Percentiles rank a stretch among this genome's conserved stretches.
Evolutionary conservation across 2,888 invertebrate species (phyloP).

Genomic region (Drosophila parthenogenetica): DNA sequence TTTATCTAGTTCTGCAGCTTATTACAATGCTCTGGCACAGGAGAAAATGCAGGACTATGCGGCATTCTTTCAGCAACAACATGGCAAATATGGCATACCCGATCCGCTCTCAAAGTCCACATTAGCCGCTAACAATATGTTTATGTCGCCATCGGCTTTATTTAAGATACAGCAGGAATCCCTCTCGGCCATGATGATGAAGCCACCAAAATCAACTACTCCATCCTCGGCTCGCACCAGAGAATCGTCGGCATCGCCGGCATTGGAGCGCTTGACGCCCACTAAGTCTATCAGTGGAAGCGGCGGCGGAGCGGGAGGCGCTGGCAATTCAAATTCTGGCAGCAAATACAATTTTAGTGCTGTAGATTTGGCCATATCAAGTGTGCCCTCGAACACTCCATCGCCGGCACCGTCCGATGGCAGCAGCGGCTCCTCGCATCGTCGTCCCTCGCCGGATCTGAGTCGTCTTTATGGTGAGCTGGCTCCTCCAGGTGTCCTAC

Average conservation of each 20-base stretch:
- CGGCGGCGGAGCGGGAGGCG: slow-evolving; percentile 59
- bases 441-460: slow-evolving; percentile 84
- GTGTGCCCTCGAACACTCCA: slow-evolving; percentile 83
- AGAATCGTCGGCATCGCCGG: slow-evolving; percentile 84
- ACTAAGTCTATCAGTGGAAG: slow-evolving; percentile 77
- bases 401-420: slow-evolving; percentile 83
- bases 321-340: slow-evolving; percentile 67
- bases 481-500: slow-evolving; percentile 73
- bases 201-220: slow-evolving; percentile 85
- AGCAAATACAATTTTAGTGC: slow-evolving; percentile 85
- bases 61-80: slow-evolving; percentile 85
- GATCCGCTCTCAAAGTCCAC: slow-evolving; percentile 92
- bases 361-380: slow-evolving; percentile 85
- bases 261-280: slow-evolving; percentile 83
- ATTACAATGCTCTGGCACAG: slow-evolving; percentile 84
- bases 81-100: slow-evolving; percentile 86
- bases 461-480: slow-evolving; percentile 83
- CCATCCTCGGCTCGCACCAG: slow-evolving; percentile 82
- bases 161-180: slow-evolving; percentile 89
- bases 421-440: slow-evolving; percentile 79
- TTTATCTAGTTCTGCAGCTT: slow-evolving; percentile 79
- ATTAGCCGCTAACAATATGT: slow-evolving; percentile 91
- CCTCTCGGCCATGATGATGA: slow-evolving; percentile 86
- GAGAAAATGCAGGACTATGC: slow-evolving; percentile 86
- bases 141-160: slow-evolving; percentile 89